Percentiles rank a stretch among this genome's conserved stretches.
phyloP scores from a whole-genome alignment of 2,113 vertebrate genomes.

The Malurus cyaneus region DNA sequence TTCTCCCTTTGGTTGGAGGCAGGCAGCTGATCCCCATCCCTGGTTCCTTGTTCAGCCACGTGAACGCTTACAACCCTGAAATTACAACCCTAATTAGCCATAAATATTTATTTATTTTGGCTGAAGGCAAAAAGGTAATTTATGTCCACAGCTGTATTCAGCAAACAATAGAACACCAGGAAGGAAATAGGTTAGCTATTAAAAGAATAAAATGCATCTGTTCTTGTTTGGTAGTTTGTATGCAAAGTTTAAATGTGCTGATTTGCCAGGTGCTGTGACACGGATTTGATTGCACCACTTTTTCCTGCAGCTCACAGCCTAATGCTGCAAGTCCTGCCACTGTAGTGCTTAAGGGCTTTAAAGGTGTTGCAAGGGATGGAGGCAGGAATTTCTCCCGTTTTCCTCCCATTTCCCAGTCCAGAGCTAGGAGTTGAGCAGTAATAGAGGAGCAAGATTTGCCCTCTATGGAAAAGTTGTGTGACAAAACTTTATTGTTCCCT shows the following conservation, averaged over 20 bases:
- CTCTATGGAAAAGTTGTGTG: neutral
- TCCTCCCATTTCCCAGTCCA: neutral
- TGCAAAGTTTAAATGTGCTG: neutral
- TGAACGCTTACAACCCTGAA: accelerated
- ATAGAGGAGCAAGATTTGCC: neutral
- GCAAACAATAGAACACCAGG: neutral
- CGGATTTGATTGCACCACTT: neutral
- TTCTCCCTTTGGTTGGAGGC: neutral
- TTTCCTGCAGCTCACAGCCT: neutral
- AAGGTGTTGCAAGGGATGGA: neutral
- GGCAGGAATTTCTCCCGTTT: neutral
- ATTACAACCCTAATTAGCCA: neutral
- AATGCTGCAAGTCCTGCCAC: neutral
- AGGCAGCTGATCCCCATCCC: accelerated
- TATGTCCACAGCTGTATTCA: neutral
- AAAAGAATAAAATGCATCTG: neutral
- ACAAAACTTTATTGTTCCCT: neutral
- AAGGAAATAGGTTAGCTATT: neutral
- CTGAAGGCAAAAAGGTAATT: neutral
- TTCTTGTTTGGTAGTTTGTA: neutral
- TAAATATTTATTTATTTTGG: neutral
- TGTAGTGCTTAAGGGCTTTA: neutral
- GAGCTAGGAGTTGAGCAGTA: neutral
- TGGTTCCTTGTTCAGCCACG: neutral
- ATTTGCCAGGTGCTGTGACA: neutral